Conservation (phyloP, 2,888 invertebrate species). For the Heliconius charithonia region DNA sequence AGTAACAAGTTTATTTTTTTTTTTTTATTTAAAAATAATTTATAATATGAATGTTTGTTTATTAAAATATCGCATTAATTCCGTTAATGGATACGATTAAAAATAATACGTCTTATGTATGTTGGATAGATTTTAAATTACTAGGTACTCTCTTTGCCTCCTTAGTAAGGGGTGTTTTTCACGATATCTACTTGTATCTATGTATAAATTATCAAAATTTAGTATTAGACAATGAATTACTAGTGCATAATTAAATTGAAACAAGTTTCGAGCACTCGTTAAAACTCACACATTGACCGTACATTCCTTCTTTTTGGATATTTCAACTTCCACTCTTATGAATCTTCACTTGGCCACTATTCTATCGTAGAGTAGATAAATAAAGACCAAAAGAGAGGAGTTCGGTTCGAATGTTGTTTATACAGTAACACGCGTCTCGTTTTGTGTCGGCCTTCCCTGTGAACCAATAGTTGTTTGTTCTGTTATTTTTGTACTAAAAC, state of each 20-base stretch:
- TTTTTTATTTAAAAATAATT: background rate
- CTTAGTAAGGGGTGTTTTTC: conserved; percentile 52
- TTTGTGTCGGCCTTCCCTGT: conserved; percentile 41
- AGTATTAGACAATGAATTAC: conserved; percentile 81
- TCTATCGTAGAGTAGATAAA: conserved; percentile 75
- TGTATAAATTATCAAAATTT: conserved; percentile 76
- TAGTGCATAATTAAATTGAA: conserved; percentile 80
- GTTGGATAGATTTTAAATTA: conserved; percentile 34
- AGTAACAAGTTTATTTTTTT: background rate
- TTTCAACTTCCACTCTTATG: conserved; percentile 72
- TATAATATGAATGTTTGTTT: background rate
- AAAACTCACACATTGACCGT: conserved; percentile 82
- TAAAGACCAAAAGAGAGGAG: conserved; percentile 76
- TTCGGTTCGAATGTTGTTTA: conserved; percentile 69
- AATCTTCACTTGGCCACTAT: conserved; percentile 75
- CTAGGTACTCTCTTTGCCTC: conserved; percentile 41
- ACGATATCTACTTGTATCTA: conserved; percentile 67
- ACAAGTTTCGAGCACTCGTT: conserved; percentile 82
- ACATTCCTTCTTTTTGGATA: conserved; percentile 77
- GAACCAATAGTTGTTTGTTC: conserved; percentile 38
- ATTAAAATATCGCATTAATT: background rate
- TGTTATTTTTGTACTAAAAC: conserved; percentile 46
- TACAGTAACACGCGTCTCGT: conserved; percentile 43
- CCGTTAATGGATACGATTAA: background rate
- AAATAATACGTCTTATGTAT: conserved; percentile 11